phyloP scores from a whole-genome alignment of 1,140 invertebrate genomes.

The Venustaconcha ellipsiformis region DNA sequence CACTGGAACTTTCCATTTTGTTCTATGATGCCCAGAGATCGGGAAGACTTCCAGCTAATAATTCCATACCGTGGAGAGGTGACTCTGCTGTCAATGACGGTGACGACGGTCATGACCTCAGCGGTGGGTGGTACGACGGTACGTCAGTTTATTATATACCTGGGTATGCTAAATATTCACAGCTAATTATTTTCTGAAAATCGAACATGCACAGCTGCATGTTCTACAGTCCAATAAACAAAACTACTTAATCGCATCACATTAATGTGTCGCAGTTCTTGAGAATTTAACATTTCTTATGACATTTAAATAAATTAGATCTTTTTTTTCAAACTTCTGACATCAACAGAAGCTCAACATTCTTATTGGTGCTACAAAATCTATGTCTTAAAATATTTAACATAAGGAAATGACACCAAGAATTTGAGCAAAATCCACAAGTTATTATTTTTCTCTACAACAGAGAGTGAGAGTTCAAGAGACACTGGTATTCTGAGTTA shows the following conservation, averaged over 20 bases:
- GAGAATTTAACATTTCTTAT: not conserved
- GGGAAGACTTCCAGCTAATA: constrained; percentile 73
- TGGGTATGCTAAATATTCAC: not conserved
- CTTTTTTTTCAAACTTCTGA: no score
- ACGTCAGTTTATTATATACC: constrained; percentile 26
- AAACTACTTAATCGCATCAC: not conserved
- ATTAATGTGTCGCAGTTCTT: not conserved
- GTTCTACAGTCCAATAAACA: no score
- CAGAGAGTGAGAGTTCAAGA: no score
- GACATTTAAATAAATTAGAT: not conserved
- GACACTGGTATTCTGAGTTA: no score
- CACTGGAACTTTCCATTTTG: constrained; percentile 72
- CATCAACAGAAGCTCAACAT: no score
- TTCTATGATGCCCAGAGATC: constrained; percentile 79
- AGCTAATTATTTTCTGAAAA: no score
- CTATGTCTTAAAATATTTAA: no score
- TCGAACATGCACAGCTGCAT: not conserved
- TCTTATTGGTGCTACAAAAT: no score
- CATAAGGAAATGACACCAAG: no score
- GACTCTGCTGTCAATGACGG: constrained; percentile 75
- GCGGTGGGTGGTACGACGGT: constrained; percentile 80
- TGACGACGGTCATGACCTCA: constrained; percentile 73
- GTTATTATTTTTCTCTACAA: no score
- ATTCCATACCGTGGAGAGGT: constrained; percentile 74
- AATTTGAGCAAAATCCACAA: no score